Evolutionary conservation across 1,140 invertebrate species (phyloP).

Genomic region (Metaphire vulgaris): DNA sequence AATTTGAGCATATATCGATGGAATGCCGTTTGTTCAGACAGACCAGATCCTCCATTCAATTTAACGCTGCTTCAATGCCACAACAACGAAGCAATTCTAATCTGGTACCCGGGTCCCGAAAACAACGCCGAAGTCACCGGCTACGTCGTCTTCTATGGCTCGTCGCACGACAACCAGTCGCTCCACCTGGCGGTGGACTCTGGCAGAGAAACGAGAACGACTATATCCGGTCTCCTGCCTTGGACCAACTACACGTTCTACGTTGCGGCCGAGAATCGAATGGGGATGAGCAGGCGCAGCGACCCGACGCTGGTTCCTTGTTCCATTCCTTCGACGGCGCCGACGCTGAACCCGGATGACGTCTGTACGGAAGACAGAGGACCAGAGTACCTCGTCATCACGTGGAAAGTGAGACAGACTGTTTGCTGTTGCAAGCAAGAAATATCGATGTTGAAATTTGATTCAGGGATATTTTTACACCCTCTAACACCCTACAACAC

Average conservation of each 20-base stretch:
- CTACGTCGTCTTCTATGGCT: conserved; percentile 89
- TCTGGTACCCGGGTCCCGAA: conserved; percentile 82
- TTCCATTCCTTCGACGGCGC: conserved; percentile 77
- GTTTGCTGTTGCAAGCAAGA: no score
- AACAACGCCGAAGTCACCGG: conserved; percentile 71
- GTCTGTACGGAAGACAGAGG: conserved; percentile 79
- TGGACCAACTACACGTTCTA: conserved; percentile 96
- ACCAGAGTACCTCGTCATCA: conserved; percentile 83
- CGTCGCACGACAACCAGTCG: conserved; percentile 60
- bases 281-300: conserved; percentile 81
- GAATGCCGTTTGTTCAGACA: conserved; percentile 1
- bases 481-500: no score
- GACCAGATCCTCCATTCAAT: background rate
- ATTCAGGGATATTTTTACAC: no score
- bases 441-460: no score
- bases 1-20: no score
- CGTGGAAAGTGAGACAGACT: conserved; percentile 67
- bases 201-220: background rate
- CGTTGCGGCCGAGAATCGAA: conserved; percentile 86
- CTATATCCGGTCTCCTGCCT: conserved; percentile 51
- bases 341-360: conserved; percentile 88
- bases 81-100: conserved; percentile 58
- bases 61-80: background rate
- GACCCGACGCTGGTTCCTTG: conserved; percentile 68
- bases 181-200: background rate